Base-by-base conservation (phyloP, 2,113 vertebrate species). In the Pimephales promelas region DNA sequence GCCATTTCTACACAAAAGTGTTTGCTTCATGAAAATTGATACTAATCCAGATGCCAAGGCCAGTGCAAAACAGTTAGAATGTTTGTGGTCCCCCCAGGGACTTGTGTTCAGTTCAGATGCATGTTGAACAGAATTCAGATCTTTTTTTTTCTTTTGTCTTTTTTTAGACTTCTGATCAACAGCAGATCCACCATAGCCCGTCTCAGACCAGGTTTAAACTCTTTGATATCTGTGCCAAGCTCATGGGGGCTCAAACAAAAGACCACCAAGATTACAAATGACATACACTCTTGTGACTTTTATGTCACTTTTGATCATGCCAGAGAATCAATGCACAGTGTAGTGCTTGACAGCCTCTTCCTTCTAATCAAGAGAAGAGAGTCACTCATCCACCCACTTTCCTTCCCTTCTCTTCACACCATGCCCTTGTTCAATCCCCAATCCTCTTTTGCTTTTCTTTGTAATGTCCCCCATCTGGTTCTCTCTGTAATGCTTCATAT, bases 301-400 rank as follows among this genome's bases (percentile, higher is more conserved):
- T 76, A 22, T 83, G 83, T 20, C 2, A 72, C 34, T 87, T 89
- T 91, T 89, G 84, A 92, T 90, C 87, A 89, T 88, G 66, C 34
- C 73, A 80, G 40, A 77, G 86, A 84, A 80, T 72, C 77, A 84
- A 74, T 87, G 72, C 59, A 66, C 78, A 62, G 34, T 11, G 2
- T 68, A 77, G 49, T 68, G 54, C 61, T 40, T 64, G 75, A 79
- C 68, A 83, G 62, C 82, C 49, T 75, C 70, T 86, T 81, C 62
- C 79, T 81, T 86, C 75, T 86, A 83, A 86, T 86, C 81, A 80
- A 74, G 76, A 61, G 75, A 81, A 62, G 62, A 62, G 76, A 66
- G 74, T 71, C 34, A 18, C 54, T 66, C 79, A 26, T 49, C 61
- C 86, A 36, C 79, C 10, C 54, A 62, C 75, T 52, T 62, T 62